Conservation (phyloP, 2,113 vertebrate species). For the Pitta sordida region DNA sequence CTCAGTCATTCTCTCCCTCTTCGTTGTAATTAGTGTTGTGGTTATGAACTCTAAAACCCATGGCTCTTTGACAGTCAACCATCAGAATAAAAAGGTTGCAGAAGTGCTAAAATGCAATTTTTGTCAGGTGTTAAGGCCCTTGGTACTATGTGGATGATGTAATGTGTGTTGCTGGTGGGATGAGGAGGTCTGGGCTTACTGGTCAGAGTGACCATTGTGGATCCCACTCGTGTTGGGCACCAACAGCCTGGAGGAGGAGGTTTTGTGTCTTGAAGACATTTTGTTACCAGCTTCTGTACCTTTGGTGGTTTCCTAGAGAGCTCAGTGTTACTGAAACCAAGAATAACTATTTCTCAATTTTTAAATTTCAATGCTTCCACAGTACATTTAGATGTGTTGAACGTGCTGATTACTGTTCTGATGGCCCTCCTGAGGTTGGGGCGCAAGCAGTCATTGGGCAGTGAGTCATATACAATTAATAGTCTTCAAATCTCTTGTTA, state of each 20-base stretch:
- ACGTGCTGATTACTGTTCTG: background rate
- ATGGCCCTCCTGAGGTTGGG: background rate
- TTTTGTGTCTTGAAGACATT: background rate
- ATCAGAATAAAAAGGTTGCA: background rate
- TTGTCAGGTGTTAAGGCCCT: background rate
- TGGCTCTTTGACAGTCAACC: background rate
- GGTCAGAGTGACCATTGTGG: rapidly evolving
- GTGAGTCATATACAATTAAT: background rate
- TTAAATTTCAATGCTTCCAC: background rate
- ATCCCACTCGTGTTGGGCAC: rapidly evolving
- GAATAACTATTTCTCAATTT: background rate
- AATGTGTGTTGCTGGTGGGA: background rate
- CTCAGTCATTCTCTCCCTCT: background rate
- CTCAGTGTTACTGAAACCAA: background rate
- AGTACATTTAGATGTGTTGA: background rate
- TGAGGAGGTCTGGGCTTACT: background rate
- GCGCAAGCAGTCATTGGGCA: background rate
- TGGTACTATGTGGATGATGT: background rate
- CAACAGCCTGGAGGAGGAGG: background rate
- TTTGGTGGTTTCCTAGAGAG: background rate
- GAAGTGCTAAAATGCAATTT: background rate
- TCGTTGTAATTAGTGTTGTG: background rate
- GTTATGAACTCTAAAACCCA: background rate
- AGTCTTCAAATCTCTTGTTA: background rate
- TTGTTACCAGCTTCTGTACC: background rate